Base-by-base conservation (phyloP, 53 echinoderm and acorn worm genomes). In the Temnopleurus reevesii region DNA sequence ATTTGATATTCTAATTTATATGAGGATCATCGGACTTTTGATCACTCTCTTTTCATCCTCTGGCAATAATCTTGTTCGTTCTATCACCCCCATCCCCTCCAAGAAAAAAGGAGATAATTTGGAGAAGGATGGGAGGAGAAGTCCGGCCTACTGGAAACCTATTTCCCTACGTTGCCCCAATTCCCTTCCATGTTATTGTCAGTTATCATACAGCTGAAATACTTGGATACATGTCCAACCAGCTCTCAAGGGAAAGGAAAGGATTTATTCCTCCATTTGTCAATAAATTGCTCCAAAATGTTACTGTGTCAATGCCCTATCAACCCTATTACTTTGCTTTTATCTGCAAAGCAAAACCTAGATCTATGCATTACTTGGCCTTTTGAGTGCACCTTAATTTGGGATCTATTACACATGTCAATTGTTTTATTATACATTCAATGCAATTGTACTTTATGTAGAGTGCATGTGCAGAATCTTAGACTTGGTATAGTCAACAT, bases 151-250 rank as follows among this genome's bases (percentile, higher is more conserved):
- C n/a, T n/a, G n/a, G n/a, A 21, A 18, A 56, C 83, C 83, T 38
- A 53, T 83, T 83, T 83, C 83, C 83, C 83, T 83, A 83, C 83
- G 55, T 83, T 83, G 55, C 83, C 36, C 83, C 36, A 83, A 83
- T 55, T 81, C 31, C 35, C 24, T 55, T 55, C 83, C 83, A 83
- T 49, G 54, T 83, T 47, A 21, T 27, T 36, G 83, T 55, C 83
- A 56, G 35, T 79, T 79, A 83, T 2, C 83, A 83, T 53, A 30
- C 56, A 83, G 83, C 83, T 83, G 83, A 33, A 83, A 55, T 36
- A 55, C 31, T 47, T 71, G 21, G 45, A 31, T 43, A 30, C 28
- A 19, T 12, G 49, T 26, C 12, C 6, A 28, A 28, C 79, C 2
- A 49, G 49, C 28, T 46, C 49, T 77, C 23, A 8, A 35, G 30